phyloP scores from a whole-genome alignment of 2,113 vertebrate genomes.

The Corythaixoides concolor region DNA sequence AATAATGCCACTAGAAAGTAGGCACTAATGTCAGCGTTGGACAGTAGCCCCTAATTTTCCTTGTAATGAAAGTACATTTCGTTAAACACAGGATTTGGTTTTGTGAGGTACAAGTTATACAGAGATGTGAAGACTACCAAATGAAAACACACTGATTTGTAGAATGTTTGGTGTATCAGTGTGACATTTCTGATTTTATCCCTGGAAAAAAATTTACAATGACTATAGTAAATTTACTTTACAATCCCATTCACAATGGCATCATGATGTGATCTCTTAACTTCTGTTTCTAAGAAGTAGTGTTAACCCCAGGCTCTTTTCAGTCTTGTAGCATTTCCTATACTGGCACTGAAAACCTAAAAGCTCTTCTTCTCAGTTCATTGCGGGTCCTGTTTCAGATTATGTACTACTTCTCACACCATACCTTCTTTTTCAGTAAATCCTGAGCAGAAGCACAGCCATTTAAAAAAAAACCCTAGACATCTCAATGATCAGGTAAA shows the following conservation, averaged over 20 bases:
- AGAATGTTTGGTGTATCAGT: neutral
- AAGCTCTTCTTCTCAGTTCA: neutral
- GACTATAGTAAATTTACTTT: neutral
- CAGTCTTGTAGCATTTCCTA: neutral
- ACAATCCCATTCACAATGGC: neutral
- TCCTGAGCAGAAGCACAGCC: neutral
- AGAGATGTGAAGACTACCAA: neutral
- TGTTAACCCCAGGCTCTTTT: neutral
- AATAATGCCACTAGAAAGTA: neutral
- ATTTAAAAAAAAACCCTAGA: neutral
- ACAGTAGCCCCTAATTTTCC: neutral
- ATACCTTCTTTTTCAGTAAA: neutral
- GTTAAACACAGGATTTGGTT: neutral
- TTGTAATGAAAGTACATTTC: neutral
- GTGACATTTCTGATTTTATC: neutral
- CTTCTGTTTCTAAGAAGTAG: neutral
- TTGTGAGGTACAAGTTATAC: neutral
- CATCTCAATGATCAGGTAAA: neutral
- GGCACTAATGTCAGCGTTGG: neutral
- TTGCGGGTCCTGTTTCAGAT: neutral
- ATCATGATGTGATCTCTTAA: neutral
- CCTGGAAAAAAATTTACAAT: neutral
- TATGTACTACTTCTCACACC: neutral
- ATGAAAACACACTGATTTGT: neutral
- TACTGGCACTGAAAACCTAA: neutral